These are phyloP conservation scores for Himalopsyche anomala DNA, from an alignment of 2,888 invertebrate species.

Conservation along the genomic window DNA sequence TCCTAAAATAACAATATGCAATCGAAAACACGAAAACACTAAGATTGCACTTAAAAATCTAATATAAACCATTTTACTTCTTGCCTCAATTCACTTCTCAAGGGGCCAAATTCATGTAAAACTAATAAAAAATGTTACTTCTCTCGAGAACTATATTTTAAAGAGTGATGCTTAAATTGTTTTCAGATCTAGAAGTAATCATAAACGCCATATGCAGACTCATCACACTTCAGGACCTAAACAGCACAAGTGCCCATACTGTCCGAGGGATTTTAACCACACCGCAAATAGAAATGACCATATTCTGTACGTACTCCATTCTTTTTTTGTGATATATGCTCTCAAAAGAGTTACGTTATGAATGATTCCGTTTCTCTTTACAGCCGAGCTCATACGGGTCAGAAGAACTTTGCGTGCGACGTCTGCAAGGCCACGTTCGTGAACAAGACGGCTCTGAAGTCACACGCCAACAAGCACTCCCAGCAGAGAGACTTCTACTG, in stretches of 20 bases:
- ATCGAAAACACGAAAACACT: no score
- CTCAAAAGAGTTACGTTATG: neutral
- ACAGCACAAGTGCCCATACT: constrained; percentile 47
- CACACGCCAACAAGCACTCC: constrained; percentile 57
- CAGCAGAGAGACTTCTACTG: constrained; percentile 51
- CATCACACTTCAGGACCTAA: constrained; percentile 46
- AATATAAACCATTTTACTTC: no score
- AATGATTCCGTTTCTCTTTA: neutral
- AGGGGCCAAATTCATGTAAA: no score
- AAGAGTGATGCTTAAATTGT: neutral
- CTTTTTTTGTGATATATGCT: neutral
- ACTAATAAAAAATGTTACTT: neutral
- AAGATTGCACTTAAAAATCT: no score
- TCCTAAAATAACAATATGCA: no score
- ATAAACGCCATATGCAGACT: constrained; percentile 51
- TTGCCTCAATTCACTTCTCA: no score
- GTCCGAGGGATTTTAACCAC: constrained; percentile 50
- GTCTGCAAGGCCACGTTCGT: constrained; percentile 52
- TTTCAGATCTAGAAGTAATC: constrained; percentile 51
- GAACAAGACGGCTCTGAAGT: constrained; percentile 54
- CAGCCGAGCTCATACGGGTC: constrained; percentile 53
- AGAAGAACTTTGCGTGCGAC: constrained; percentile 47
- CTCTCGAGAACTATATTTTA: no score
- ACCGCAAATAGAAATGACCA: constrained; percentile 54
- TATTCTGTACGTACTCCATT: constrained; percentile 47